Percentiles rank a stretch among this genome's conserved stretches.
phyloP scores from a whole-genome alignment of 2,113 vertebrate species.

The Semnornis frantzii region DNA sequence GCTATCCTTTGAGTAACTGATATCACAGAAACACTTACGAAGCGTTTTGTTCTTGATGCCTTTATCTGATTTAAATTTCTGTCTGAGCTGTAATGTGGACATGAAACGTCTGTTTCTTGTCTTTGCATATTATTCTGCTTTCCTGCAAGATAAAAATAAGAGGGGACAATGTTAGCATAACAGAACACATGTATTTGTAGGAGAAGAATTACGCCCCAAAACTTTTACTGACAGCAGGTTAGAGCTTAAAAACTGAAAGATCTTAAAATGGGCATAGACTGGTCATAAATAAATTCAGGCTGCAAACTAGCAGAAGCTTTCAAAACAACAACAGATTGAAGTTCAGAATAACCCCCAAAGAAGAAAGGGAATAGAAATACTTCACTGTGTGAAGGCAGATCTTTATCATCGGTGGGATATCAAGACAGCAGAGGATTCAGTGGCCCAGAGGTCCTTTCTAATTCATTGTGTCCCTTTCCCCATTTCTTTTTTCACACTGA shows the following conservation, averaged over 20 bases:
- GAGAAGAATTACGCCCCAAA: conserved; percentile 8
- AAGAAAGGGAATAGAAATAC: background rate
- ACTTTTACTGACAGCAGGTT: conserved; percentile 36
- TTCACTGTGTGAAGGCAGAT: background rate
- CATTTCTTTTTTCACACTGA: background rate
- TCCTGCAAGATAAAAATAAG: conserved; percentile 33
- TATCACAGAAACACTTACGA: background rate
- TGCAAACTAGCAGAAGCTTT: conserved; percentile 11
- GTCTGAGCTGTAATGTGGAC: background rate
- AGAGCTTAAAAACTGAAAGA: conserved; percentile 34
- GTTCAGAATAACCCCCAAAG: conserved; percentile 12
- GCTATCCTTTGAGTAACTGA: background rate
- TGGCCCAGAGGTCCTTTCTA: background rate
- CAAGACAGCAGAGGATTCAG: background rate
- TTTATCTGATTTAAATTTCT: conserved; percentile 39
- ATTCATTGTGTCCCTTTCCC: background rate
- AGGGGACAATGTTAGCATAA: background rate
- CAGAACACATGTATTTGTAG: background rate
- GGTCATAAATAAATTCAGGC: conserved; percentile 20
- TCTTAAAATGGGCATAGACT: background rate
- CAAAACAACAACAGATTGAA: conserved; percentile 2
- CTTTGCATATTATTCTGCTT: background rate
- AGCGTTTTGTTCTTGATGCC: background rate
- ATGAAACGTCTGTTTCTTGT: conserved; percentile 19
- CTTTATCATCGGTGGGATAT: background rate